phyloP scores from a whole-genome alignment of 2,888 invertebrate species.

The Drosophila mayaguana region DNA sequence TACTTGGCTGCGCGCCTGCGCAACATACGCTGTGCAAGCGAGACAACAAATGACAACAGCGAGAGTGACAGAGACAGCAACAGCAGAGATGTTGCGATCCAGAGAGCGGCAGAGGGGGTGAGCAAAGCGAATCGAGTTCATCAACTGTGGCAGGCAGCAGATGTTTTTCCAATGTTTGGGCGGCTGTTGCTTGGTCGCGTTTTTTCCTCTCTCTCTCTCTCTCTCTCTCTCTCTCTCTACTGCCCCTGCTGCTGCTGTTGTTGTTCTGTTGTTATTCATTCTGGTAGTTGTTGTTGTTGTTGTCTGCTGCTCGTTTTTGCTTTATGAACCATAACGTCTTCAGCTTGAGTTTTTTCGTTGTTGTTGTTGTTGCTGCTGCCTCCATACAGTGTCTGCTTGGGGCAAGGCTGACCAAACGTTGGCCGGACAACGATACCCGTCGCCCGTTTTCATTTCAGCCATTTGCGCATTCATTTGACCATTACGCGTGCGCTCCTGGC shows the following conservation, averaged over 20 bases:
- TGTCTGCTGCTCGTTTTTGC: conserved; percentile 53
- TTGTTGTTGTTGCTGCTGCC: conserved; percentile 30
- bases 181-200: conserved; percentile 63
- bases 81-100: conserved; percentile 17
- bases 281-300: conserved; percentile 34
- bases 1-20: conserved; percentile 40
- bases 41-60: conserved; percentile 53
- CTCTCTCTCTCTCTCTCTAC: conserved; percentile 3
- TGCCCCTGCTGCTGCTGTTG: conserved; percentile 31
- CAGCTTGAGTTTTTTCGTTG: conserved; percentile 30
- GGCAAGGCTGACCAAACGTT: conserved; percentile 65
- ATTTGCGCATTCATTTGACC: conserved; percentile 74
- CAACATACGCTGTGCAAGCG: conserved; percentile 65
- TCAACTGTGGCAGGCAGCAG: conserved; percentile 76
- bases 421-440: conserved; percentile 19
- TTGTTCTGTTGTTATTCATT: conserved; percentile 41
- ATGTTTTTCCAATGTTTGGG: conserved; percentile 81
- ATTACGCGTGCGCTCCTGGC: conserved; percentile 63
- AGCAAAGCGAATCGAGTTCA: conserved; percentile 68
- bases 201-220: conserved; percentile 29
- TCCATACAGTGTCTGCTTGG: conserved; percentile 54
- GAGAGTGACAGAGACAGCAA: conserved; percentile 19
- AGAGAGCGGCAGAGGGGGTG: conserved; percentile 15
- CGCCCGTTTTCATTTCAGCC: conserved; percentile 55
- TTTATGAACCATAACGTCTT: conserved; percentile 81